Evolutionary conservation across 2,888 invertebrate genomes (phyloP).

Genomic region (Diaperis boleti): DNA sequence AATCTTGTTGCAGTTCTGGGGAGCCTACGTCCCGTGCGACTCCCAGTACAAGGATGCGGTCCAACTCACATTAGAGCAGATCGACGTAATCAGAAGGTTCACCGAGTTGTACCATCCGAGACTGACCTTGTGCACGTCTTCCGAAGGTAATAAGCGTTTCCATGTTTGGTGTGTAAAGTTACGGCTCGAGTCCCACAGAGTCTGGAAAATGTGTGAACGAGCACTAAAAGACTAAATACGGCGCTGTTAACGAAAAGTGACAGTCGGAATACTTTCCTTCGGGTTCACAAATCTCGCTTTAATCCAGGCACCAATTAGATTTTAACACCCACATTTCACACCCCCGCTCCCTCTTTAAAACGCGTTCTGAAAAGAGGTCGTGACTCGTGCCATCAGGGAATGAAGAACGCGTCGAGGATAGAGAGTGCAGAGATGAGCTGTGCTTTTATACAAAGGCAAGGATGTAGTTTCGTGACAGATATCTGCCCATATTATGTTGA

Average conservation of each 20-base stretch:
- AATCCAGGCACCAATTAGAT: constrained; percentile 25
- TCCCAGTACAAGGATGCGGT: constrained; percentile 88
- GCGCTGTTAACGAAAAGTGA: constrained; percentile 26
- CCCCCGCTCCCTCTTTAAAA: constrained; percentile 2
- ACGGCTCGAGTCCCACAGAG: constrained; percentile 17
- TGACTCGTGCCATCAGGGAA: constrained; percentile 9
- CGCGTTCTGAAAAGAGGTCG: neutral
- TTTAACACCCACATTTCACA: constrained; percentile 21
- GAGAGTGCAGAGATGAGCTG: neutral
- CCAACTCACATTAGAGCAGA: constrained; percentile 86
- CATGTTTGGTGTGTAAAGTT: no score
- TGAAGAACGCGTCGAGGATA: constrained; percentile 4
- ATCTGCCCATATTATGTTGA: no score
- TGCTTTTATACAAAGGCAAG: neutral
- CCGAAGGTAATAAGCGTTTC: constrained; percentile 74
- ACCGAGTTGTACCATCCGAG: constrained; percentile 84
- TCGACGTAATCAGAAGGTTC: constrained; percentile 86
- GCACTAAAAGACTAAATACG: constrained; percentile 19
- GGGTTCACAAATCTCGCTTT: constrained; percentile 22
- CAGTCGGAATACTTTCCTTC: constrained; percentile 19
- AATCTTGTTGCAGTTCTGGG: constrained; percentile 80
- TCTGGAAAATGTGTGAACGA: constrained; percentile 16
- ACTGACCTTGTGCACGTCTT: constrained; percentile 82
- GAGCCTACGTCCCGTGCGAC: constrained; percentile 86
- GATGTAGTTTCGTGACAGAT: neutral